phyloP scores from a whole-genome alignment of 2,113 vertebrate species.

The Dipodomys ordii region DNA sequence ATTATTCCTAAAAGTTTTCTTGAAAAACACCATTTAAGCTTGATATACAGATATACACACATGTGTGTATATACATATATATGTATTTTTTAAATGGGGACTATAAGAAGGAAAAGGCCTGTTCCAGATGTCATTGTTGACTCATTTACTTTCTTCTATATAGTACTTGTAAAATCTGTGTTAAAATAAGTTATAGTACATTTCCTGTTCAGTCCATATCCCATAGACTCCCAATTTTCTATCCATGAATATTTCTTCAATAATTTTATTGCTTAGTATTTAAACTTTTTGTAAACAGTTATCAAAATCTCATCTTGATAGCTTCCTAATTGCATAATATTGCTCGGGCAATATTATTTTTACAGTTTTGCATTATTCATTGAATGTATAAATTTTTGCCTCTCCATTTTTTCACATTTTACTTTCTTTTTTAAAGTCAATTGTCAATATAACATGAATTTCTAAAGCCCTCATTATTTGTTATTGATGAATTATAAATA shows the following conservation, averaged over 20 bases:
- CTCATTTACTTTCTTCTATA: constrained; percentile 24
- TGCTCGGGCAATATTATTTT: constrained; percentile 53
- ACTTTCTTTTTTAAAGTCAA: constrained; percentile 48
- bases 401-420: constrained; percentile 56
- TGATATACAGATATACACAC: neutral
- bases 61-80: neutral
- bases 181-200: constrained; percentile 10
- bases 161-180: constrained; percentile 43
- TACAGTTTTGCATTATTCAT: constrained; percentile 8
- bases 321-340: constrained; percentile 43
- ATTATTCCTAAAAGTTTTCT: constrained; percentile 2
- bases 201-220: constrained; percentile 47
- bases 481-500: constrained; percentile 30
- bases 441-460: constrained; percentile 25
- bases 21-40: constrained; percentile 50
- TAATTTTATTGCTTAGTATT: constrained; percentile 50
- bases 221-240: constrained; percentile 6
- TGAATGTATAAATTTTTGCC: constrained; percentile 61
- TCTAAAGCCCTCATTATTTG: constrained; percentile 33
- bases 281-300: constrained; percentile 21
- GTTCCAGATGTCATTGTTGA: neutral
- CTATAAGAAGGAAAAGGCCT: neutral
- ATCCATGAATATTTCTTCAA: neutral
- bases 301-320: constrained; percentile 33
- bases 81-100: neutral